A percentile compares a stretch with the other conserved stretches of the same genome.
Evolutionary conservation across 1,140 invertebrate species (phyloP).

Genomic region (Leptoteleia sp.): DNA sequence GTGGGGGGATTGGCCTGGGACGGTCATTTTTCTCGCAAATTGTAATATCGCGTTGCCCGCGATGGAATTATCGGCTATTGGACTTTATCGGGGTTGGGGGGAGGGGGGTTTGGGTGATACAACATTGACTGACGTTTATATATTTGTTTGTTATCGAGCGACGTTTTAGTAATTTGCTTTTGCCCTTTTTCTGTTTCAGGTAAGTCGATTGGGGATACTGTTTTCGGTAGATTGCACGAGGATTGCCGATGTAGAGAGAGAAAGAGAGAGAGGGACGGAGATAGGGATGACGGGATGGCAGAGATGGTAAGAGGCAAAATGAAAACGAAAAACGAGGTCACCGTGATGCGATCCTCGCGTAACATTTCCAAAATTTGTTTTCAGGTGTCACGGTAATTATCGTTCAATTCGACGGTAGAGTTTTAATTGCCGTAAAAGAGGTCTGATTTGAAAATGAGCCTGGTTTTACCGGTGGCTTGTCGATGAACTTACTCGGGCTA

Average conservation of each 20-base stretch:
- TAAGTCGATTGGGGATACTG: constrained; percentile 45
- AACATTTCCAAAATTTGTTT: not conserved
- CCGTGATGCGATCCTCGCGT: not conserved
- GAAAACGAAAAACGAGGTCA: constrained; percentile 1
- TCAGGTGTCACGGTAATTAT: not conserved
- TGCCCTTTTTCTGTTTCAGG: constrained; percentile 58
- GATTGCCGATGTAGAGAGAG: not conserved
- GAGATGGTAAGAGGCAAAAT: constrained; percentile 3
- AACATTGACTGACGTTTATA: constrained; percentile 43
- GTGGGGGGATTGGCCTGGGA: not conserved
- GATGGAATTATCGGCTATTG: constrained; percentile 37
- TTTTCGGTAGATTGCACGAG: constrained; percentile 14
- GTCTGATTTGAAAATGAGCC: too few species aligned
- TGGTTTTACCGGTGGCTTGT: too few species aligned
- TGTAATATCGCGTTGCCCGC: constrained; percentile 18
- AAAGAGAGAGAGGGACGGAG: not conserved
- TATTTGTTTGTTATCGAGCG: constrained; percentile 26
- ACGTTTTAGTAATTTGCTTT: constrained; percentile 20
- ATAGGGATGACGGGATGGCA: too few species aligned
- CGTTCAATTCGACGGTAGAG: too few species aligned
- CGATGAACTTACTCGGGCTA: too few species aligned
- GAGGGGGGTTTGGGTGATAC: constrained; percentile 10
- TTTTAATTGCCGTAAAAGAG: too few species aligned
- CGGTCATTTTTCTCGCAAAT: constrained; percentile 28
- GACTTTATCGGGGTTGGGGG: constrained; percentile 30